Base-by-base conservation (phyloP, 2,113 vertebrate species). In the Paedocypris sp. region DNA sequence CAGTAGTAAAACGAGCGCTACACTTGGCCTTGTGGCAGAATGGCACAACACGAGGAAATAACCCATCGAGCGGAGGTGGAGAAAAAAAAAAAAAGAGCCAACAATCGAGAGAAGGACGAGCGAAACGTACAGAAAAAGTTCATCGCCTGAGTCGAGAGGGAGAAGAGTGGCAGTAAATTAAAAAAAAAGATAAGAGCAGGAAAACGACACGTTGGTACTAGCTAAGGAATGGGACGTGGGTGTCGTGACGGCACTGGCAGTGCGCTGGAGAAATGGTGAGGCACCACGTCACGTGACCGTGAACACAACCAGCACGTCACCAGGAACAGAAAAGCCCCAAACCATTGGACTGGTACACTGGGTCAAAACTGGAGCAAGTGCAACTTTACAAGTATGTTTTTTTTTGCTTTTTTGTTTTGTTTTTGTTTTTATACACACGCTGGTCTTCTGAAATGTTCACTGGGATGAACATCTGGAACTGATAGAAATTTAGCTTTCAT, bases 401-500 rank as follows among this genome's bases (percentile, higher is more conserved):
- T n/a, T n/a, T n/a, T n/a, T n/a, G n/a, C n/a, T n/a, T n/a, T n/a
- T n/a, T n/a, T n/a, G n/a, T n/a, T n/a, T n/a, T n/a, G n/a, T n/a
- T n/a, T n/a, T n/a, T n/a, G n/a, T n/a, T n/a, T n/a, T n/a, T 80
- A 81, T 92, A 75, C 89, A 91, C 82, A 90, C 85, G 89, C 89
- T 91, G 89, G 88, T 92, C 85, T 77, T 83, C 83, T 73, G 74
- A 79, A n/a, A 84, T 83, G 76, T 75, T 82, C 69, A 78, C 59
- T 85, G 91, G 86, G 79, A 76, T 76, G 77, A 86, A 64, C 51
- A 86, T 73, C 79, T 74, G 79, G 82, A 86, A 87, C 80, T 80
- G 84, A 88, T 88, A 89, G 89, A 90, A 92, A 90, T 87, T 89
- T 89, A 81, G 89, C 89, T 88, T 90, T 89, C 89, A 85, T 91